phyloP scores from a whole-genome alignment of 2,797 vertebrate genomes.

The Petrocephalus schoutedeni region DNA sequence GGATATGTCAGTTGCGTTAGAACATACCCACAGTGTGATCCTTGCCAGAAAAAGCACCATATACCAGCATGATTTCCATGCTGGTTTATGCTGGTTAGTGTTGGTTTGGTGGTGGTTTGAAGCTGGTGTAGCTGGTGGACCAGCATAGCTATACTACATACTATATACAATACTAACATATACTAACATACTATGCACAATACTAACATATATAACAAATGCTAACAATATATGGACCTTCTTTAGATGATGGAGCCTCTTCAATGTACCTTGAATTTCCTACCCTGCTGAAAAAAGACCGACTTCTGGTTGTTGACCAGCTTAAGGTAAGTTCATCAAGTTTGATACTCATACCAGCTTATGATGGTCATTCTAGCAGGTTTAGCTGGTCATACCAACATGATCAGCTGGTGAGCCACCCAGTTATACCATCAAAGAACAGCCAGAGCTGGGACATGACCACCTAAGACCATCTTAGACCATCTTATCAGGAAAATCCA shows the following conservation, averaged over 20 bases:
- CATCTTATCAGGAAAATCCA: background rate
- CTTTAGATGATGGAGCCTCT: background rate
- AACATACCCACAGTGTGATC: too few relatives aligned
- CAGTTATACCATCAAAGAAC: background rate
- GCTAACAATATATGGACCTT: background rate
- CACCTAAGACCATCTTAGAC: background rate
- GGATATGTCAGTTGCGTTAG: too few relatives aligned
- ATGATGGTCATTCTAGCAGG: background rate
- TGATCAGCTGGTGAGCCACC: background rate
- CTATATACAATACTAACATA: too few relatives aligned
- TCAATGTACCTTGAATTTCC: background rate
- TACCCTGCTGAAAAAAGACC: background rate
- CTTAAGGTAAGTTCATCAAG: background rate
- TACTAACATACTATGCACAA: too few relatives aligned
- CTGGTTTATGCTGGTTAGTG: too few relatives aligned
- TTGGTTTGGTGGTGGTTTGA: too few relatives aligned
- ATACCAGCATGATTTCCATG: too few relatives aligned
- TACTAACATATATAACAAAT: background rate
- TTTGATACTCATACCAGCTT: background rate
- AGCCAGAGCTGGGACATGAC: background rate
- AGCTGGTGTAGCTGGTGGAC: too few relatives aligned
- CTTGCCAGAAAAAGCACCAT: too few relatives aligned
- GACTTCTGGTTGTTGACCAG: background rate
- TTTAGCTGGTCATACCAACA: background rate
- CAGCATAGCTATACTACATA: too few relatives aligned